Base-by-base conservation (phyloP, 2,113 vertebrate genomes). In the Neolamprologus kungweensis region DNA sequence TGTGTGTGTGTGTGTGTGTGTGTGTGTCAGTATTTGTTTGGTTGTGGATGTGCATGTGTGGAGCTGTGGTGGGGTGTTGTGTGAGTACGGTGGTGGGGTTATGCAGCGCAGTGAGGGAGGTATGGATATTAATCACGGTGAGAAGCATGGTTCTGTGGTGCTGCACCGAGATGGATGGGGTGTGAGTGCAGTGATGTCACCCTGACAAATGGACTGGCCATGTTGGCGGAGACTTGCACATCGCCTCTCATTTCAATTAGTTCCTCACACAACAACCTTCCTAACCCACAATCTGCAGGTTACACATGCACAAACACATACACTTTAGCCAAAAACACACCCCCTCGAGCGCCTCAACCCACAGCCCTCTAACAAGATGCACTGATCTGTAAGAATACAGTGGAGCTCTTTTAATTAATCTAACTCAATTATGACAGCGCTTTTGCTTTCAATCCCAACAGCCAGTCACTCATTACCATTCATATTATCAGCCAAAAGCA, bases 161-260 rank as follows among this genome's bases (percentile, higher is more conserved):
- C 93, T 85, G 80, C 88, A 84, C 81, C 63, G 94, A 97, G 97
- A 97, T 97, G 96, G 96, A 97, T 97, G 96, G 94, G 96, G 95
- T 96, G 95, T 96, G 94, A 96, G 95, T 94, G 94, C 95, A 95
- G 93, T 97, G 96, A 97, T 97, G 96, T 97, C 97, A 97, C 96
- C 92, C 95, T 97, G 97, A 97, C 95, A 96, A 96, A 97, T 97
- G 96, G 95, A 95, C 93, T 88, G 89, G 92, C 94, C 91, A 93
- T 94, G 95, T 94, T 95, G 96, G 95, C 95, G 93, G 95, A 96
- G 95, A 96, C 96, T 96, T 58, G 96, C 95, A 96, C 96, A 95
- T 97, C 96, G 96, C 95, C 95, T 97, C 96, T 97, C 96, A 97
- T 97, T 97, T 97, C 97, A 97, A 97, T 97, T 97, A 97, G 96